These are phyloP conservation scores for Labeo catla DNA, from an alignment of 2,113 vertebrate species.

Conservation along the genomic window DNA sequence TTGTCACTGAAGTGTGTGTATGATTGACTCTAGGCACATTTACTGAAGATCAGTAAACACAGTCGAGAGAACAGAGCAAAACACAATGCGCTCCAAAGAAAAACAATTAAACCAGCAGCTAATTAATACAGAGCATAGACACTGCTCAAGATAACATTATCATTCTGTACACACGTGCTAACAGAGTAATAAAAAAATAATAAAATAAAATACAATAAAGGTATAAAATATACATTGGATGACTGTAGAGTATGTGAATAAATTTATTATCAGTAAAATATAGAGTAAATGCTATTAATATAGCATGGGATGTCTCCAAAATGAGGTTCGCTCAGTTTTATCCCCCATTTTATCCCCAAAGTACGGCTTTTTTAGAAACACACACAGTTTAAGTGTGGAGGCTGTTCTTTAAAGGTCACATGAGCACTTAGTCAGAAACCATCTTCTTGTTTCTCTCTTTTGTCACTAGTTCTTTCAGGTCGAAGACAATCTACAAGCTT, in stretches of 20 bases:
- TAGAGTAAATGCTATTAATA: not conserved
- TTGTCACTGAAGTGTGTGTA: conserved; percentile 20
- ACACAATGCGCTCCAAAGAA: not conserved
- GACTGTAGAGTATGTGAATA: not conserved
- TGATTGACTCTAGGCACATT: not conserved
- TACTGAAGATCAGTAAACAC: conserved; percentile 3
- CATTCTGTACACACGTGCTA: not conserved
- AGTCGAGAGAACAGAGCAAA: not conserved
- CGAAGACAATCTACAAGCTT: conserved; percentile 34
- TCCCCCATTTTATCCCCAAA: not conserved
- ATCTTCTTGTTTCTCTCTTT: not conserved
- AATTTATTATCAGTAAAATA: not conserved
- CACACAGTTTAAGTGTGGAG: conserved; percentile 30
- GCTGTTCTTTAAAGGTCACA: conserved; percentile 51
- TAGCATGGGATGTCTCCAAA: not conserved
- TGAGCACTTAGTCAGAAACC: conserved; percentile 2
- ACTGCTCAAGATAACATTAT: not conserved
- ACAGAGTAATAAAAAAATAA: not conserved
- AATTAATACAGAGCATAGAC: not conserved
- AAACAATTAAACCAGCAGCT: conserved; percentile 13
- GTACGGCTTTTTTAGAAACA: conserved; percentile 2
- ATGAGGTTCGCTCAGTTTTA: not conserved
- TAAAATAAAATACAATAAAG: not conserved
- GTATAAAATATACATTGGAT: not conserved
- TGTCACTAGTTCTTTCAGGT: conserved; percentile 41